A percentile compares a stretch with the other conserved stretches of the same genome.
Evolutionary conservation across 2,797 vertebrate species (phyloP).

Genomic region (Gymnothorax javanicus): DNA sequence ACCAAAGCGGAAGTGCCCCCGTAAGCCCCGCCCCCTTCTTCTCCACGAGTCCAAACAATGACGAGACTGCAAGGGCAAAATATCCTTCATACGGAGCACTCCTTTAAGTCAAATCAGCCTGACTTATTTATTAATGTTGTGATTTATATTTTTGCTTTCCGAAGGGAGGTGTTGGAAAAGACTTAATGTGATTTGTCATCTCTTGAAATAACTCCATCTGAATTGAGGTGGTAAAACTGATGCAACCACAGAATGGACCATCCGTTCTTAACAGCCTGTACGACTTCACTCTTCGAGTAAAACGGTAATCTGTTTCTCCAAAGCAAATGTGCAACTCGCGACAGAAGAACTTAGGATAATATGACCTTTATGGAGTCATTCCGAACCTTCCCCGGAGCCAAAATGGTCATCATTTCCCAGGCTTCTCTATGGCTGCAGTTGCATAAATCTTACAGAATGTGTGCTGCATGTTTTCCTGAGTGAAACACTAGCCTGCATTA

Average conservation of each 20-base stretch:
- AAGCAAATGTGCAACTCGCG: neutral
- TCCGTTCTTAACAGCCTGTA: conserved; percentile 17
- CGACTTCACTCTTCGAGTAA: neutral
- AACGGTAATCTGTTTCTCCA: neutral
- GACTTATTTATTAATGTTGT: neutral
- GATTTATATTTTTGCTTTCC: neutral
- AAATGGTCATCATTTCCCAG: neutral
- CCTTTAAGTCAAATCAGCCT: neutral
- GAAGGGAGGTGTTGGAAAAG: neutral
- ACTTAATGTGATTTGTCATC: neutral
- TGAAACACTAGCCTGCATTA: too few species aligned
- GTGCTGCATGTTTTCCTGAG: neutral
- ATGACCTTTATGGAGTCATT: neutral
- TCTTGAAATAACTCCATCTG: neutral
- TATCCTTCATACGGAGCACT: neutral
- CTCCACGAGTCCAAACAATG: neutral
- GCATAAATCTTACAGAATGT: neutral
- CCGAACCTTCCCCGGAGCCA: neutral
- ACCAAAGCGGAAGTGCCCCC: neutral
- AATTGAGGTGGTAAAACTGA: neutral
- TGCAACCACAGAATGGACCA: neutral
- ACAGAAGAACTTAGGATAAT: neutral
- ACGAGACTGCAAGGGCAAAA: neutral
- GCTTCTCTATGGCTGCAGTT: neutral
- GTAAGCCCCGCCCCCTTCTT: neutral